Base-by-base conservation (phyloP, 2,113 vertebrate species). In the Chaetodon auriga region DNA sequence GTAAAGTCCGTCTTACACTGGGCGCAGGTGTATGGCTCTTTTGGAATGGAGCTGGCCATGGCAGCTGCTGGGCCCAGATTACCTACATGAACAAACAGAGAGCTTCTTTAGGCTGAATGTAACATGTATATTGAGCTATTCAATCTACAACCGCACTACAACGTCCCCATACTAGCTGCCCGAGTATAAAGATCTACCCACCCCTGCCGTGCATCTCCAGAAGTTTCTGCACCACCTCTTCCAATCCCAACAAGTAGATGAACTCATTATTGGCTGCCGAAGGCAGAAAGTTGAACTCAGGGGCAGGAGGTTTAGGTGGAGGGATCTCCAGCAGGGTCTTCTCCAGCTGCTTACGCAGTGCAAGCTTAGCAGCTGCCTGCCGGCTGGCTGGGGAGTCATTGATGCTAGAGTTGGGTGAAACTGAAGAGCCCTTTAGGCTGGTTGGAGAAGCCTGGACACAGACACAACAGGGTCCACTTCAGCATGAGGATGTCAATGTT, bases 1-100 rank as follows among this genome's bases (percentile, higher is more conserved):
- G 98, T 99, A 94, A 99, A 99, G 95, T 99, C 98, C 0, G 98
- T 99, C 96, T 98, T 97, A 91, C 98, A 99, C 93, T 99, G 97
- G 23, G 96, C 95, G 6, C 98, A 99, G 82, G 95, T 96, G 81
- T 97, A 96, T 74, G 98, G 98, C 90, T 99, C 98, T 48, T 97
- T 97, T 61, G 95, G 95, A 21, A 92, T 61, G 0, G 91, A 75
- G 75, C 57, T 87, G 0, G 93, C 73, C 0, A 94, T 68, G 48
- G 92, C 73, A 14, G 89, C 82, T 36, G 90, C 89, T 0, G 94
- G 81, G 0, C 93, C 90, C 49, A 94, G 90, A 91, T 97, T 98
- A 75, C 97, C 97, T 94, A 91, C 10, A 81, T 2, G 5, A 64
- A 4, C 30, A 53, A 21, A 57, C 7, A 74, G 9, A 75, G 9